Base-by-base conservation (phyloP, 2,113 vertebrate species). In the Colius striatus region DNA sequence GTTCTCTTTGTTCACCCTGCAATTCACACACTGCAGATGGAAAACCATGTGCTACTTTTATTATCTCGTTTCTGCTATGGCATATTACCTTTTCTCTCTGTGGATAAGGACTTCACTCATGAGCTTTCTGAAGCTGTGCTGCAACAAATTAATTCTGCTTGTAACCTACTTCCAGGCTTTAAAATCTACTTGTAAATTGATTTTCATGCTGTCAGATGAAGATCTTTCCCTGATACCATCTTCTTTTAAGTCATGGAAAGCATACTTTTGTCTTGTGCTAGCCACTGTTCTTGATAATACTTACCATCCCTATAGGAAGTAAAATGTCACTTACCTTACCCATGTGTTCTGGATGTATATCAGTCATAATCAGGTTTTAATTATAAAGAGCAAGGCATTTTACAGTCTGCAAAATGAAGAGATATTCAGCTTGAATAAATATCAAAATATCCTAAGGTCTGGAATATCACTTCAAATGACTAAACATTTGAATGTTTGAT, bases 151-250 rank as follows among this genome's bases (percentile, higher is more conserved):
- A 79, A 76, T 89, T 94, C 75, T 74, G 11, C 21, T 93, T 43
- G 41, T 61, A 88, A 34, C 27, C 67, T 77, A 83, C 22, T 58
- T 82, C 54, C 25, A 93, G 53, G 21, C 25, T 94, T 93, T 85
- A 92, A 91, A 94, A 84, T 88, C 38, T 95, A n/a, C 63, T 80
- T 88, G 34, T 67, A 95, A 91, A 87, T 54, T 86, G 47, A 92
- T 95, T 94, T 95, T 90, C 61, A 66, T 1, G 0, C n/a, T 67
- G 20, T 68, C 88, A 88, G 2, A 41, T 66, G 61, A 87, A 87
- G 62, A 73, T 78, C 10, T 87, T 88, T 89, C 30, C 51, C 54
- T 47, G 63, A 58, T 86, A 47, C 14, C 20, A 32, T 57, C 27
- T 65, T 75, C 36, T 53, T 73, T 4, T 4, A 78, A 82, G 63